Conservation (phyloP, 1,140 invertebrate species). For the Drosophila ficusphila region DNA sequence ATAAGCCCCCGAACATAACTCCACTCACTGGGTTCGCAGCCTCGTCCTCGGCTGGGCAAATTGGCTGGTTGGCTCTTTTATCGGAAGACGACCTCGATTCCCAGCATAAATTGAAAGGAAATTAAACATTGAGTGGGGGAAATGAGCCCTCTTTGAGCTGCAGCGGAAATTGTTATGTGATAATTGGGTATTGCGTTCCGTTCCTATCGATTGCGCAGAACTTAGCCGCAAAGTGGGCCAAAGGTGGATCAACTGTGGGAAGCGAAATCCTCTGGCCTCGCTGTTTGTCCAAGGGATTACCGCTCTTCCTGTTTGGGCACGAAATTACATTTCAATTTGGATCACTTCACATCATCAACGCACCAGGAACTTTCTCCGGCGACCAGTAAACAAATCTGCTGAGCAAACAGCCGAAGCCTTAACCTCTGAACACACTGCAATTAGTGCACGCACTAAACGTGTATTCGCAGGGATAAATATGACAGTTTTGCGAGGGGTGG, state of each 20-base stretch:
- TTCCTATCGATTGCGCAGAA: conserved; percentile 27
- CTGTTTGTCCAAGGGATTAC: conserved; percentile 48
- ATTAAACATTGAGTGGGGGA: conserved; percentile 70
- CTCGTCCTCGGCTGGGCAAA: conserved; percentile 48
- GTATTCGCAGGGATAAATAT: conserved; percentile 56
- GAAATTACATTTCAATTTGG: conserved; percentile 56
- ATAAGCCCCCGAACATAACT: conserved; percentile 51
- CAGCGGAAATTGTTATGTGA: conserved; percentile 64
- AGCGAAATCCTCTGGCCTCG: neutral
- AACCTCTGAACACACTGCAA: conserved; percentile 63
- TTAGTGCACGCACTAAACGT: conserved; percentile 38
- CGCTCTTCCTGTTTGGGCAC: conserved; percentile 12
- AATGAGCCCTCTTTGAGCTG: conserved; percentile 34
- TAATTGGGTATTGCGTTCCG: conserved; percentile 50
- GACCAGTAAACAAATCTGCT: conserved; percentile 44
- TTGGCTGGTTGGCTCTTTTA: conserved; percentile 59
- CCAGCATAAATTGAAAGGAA: conserved; percentile 81
- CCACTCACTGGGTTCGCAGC: conserved; percentile 47
- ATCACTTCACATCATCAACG: conserved; percentile 34
- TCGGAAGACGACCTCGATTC: conserved; percentile 52
- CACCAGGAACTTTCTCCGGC: conserved; percentile 1
- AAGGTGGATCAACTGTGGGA: neutral
- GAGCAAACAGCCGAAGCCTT: conserved; percentile 47
- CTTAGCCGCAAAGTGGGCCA: conserved; percentile 10
- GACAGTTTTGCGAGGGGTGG: conserved; percentile 27